Base-by-base conservation (phyloP, 1,140 invertebrate genomes). In the silkworm (Bombyx mori) region DNA sequence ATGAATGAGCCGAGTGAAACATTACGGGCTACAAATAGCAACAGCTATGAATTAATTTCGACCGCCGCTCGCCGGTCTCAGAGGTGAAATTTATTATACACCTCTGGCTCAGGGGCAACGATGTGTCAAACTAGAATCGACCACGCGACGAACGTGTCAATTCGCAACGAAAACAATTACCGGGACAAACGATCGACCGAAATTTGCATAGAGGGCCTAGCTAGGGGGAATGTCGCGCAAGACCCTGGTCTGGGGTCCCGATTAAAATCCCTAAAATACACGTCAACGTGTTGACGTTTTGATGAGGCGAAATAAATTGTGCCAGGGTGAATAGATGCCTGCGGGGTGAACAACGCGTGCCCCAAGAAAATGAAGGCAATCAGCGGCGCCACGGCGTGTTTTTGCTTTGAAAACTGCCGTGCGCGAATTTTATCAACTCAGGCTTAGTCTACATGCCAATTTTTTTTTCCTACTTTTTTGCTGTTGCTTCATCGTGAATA, bases 221-320 rank as follows among this genome's bases (percentile, higher is more conserved):
- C 45, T 22, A 35, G 12, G 8, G 22, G 45, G 26, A 26, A 47
- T 26, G 54, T 35, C 44, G 45, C 54, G 59, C 61, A 62, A 61
- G 71, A 66, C 71, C 54, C 61, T 54, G 62, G 73, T 51, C 66
- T 63, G 65, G 63, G 49, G 49, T 9, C 59, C 57, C 77, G 73
- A 81, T 82, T 81, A 85, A 82, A 82, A 79, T 74, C 77, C 78
- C 82, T 69, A 77, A 82, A 83, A 81, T 81, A 81, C 72, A 75
- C 81, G 77, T 77, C 79, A 80, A 69, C 77, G 78, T 82, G 82
- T 82, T 85, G 82, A 85, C 82, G 75, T 82, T 81, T 81, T 85
- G 82, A 85, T 82, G 82, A 85, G 79, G 77, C 73, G 75, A 82
- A 82, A 82, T 77, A 82, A 84, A 86, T 80, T 80, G 71, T 72